phyloP scores from a whole-genome alignment of 2,113 vertebrate genomes.

The Empidonax traillii region DNA sequence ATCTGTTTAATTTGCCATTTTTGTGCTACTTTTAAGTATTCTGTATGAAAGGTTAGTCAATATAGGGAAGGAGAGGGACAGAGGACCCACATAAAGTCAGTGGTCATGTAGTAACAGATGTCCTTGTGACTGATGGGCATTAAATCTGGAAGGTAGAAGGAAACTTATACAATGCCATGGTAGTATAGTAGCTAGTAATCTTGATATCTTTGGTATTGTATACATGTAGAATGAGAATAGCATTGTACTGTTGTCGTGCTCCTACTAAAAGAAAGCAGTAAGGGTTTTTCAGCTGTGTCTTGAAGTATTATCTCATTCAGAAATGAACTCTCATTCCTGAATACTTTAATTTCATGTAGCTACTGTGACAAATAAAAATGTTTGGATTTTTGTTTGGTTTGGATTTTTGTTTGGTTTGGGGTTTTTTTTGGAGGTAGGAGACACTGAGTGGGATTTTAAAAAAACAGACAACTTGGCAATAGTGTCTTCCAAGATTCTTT shows the following conservation, averaged over 20 bases:
- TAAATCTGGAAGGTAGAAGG: neutral
- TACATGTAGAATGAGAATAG: neutral
- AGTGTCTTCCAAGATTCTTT: no score
- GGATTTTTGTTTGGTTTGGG: neutral
- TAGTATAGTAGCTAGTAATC: neutral
- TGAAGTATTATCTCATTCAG: neutral
- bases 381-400: neutral
- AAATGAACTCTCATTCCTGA: neutral
- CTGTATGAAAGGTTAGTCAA: neutral
- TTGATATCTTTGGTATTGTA: neutral
- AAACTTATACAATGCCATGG: fast-evolving
- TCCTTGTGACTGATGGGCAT: neutral
- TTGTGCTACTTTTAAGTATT: neutral
- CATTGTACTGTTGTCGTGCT: neutral
- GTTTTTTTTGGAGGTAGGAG: neutral
- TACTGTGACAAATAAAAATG: neutral
- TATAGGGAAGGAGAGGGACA: neutral
- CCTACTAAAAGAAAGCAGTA: neutral
- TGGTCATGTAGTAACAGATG: neutral
- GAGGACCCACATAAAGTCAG: neutral
- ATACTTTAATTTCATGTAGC: neutral
- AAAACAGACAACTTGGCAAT: no score
- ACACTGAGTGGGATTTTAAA: neutral
- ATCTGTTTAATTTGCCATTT: neutral
- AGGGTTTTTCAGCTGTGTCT: neutral